These are phyloP conservation scores for Camarhynchus parvulus DNA, from an alignment of 2,113 vertebrate species.

Conservation along the genomic window DNA sequence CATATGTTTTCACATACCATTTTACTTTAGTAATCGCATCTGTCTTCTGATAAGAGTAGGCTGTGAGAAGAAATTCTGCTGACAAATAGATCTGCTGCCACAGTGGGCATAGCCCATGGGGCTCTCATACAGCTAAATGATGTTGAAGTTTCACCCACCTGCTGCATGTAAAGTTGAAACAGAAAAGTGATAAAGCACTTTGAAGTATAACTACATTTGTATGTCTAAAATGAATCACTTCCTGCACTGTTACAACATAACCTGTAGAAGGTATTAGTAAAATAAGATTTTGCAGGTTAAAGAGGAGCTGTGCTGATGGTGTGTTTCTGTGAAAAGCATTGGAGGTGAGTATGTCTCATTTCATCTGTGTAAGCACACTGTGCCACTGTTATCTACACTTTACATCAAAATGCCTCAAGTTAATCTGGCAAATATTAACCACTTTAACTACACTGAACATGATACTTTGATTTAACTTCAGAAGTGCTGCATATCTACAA, in stretches of 20 bases:
- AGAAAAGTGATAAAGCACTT: neutral
- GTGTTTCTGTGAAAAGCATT: neutral
- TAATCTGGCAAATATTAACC: slow-evolving; percentile 3
- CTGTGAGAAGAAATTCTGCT: slow-evolving; percentile 25
- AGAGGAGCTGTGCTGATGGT: neutral
- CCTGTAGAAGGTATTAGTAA: neutral
- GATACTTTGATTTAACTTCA: neutral
- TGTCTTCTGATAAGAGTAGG: neutral
- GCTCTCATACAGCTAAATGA: neutral
- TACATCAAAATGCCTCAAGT: neutral
- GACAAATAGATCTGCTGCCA: slow-evolving; percentile 8
- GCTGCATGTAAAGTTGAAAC: neutral
- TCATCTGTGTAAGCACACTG: neutral
- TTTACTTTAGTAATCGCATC: slow-evolving; percentile 20
- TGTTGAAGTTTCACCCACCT: neutral
- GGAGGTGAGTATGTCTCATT: neutral
- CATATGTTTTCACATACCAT: slow-evolving; percentile 24
- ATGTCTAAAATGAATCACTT: neutral
- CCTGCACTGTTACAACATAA: neutral
- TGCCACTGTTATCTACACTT: neutral
- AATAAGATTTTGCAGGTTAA: neutral
- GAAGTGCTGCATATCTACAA: neutral
- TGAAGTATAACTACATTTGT: neutral
- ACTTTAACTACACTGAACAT: neutral
- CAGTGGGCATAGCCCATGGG: neutral